Conservation (phyloP, 1,140 invertebrate species). For the Drosophila ambigua region DNA sequence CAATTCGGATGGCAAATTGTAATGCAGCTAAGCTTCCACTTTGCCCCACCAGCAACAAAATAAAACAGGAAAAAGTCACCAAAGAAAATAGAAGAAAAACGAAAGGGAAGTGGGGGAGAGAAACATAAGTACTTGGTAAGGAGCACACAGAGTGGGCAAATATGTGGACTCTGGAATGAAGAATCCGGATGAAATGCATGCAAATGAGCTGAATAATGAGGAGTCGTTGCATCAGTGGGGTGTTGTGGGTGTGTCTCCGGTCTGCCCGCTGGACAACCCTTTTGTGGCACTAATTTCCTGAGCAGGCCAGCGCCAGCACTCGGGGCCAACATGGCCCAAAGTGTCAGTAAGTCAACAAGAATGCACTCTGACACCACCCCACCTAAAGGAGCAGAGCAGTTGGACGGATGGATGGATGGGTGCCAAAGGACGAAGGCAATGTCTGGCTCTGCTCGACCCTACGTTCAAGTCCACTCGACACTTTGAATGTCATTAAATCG, state of each 20-base stretch:
- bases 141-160: conserved; percentile 34
- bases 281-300: conserved; percentile 72
- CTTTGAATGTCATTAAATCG: conserved; percentile 80
- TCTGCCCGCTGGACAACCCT: conserved; percentile 40
- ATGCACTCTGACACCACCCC: conserved; percentile 63
- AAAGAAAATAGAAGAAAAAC: conserved; percentile 1
- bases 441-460: conserved; percentile 11
- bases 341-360: conserved; percentile 81
- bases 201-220: conserved; percentile 81
- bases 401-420: too few species aligned
- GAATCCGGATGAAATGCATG: conserved; percentile 63
- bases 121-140: conserved; percentile 14
- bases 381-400: conserved; percentile 25
- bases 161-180: conserved; percentile 37
- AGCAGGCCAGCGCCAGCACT: conserved; percentile 21
- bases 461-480: conserved; percentile 66
- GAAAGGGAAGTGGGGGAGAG: neutral
- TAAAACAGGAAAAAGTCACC: conserved; percentile 14
- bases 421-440: conserved; percentile 18
- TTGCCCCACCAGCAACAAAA: conserved; percentile 24
- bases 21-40: conserved; percentile 19
- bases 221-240: conserved; percentile 11
- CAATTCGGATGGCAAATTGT: neutral
- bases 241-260: neutral
- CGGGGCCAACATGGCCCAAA: conserved; percentile 56